Percentiles rank a stretch among this genome's conserved stretches.
Conservation (phyloP, 35 echinoderm and acorn worm species). For the Strongylocentrotus purpuratus region DNA sequence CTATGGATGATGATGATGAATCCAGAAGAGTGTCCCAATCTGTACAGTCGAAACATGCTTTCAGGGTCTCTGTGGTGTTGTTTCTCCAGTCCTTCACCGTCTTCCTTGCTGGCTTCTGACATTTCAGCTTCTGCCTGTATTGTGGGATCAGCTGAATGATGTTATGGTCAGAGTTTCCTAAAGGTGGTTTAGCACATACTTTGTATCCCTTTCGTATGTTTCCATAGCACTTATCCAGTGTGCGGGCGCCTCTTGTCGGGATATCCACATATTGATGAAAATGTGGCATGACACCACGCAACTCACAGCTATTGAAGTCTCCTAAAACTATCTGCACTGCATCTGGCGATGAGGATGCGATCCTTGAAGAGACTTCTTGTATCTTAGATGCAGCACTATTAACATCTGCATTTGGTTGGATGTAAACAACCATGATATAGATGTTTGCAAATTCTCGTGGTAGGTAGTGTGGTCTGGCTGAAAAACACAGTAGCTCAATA, state of each 20-base stretch:
- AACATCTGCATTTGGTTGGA: no score
- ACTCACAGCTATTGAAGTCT: constrained; percentile 58
- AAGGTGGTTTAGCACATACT: not conserved
- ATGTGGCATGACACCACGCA: constrained; percentile 25
- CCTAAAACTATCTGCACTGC: constrained; percentile 36
- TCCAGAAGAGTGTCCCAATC: no score
- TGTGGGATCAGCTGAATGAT: constrained; percentile 10
- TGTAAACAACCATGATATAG: no score
- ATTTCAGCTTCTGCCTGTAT: constrained; percentile 1
- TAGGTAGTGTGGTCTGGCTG: no score
- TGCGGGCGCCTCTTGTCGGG: constrained; percentile 47
- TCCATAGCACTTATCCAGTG: constrained; percentile 54
- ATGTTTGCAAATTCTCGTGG: no score
- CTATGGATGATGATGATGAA: not conserved
- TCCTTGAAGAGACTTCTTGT: no score
- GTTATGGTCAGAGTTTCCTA: constrained; percentile 7
- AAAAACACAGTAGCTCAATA: no score
- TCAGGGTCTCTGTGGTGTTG: not conserved
- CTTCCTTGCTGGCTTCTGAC: not conserved
- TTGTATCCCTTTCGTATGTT: constrained; percentile 29
- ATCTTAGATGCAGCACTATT: no score
- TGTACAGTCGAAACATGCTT: no score
- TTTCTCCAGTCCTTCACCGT: not conserved
- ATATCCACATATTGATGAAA: constrained; percentile 51
- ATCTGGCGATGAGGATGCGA: constrained; percentile 42